Evolutionary conservation across 2,888 invertebrate species (phyloP).

Genomic region (Tortricodes alternella): DNA sequence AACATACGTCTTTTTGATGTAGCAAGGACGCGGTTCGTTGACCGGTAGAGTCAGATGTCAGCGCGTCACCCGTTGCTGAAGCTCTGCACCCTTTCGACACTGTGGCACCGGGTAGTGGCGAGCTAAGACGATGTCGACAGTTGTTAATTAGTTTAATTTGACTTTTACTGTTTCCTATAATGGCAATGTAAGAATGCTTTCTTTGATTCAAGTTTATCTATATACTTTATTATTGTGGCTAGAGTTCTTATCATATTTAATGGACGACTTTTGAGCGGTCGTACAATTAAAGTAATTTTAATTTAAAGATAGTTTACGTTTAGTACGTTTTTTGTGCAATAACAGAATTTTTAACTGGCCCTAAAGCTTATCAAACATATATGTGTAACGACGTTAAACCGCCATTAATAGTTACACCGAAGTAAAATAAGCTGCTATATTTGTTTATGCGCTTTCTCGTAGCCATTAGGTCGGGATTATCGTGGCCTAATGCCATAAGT

Average conservation of each 20-base stretch:
- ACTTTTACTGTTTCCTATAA: too few relatives aligned
- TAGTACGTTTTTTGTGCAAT: too few relatives aligned
- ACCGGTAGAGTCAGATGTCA: slow-evolving; percentile 72
- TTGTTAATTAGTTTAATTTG: neutral
- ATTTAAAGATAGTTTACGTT: too few relatives aligned
- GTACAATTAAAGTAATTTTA: too few relatives aligned
- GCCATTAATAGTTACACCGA: neutral
- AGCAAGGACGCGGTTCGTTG: slow-evolving; percentile 54
- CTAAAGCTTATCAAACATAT: too few relatives aligned
- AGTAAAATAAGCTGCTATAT: slow-evolving; percentile 3
- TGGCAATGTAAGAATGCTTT: too few relatives aligned
- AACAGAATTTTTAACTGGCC: neutral
- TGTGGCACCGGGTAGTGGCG: slow-evolving; percentile 67
- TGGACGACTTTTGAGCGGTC: too few relatives aligned
- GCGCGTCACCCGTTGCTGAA: slow-evolving; percentile 61
- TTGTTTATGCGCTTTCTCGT: neutral
- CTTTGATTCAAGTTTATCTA: too few relatives aligned
- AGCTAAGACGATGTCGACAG: slow-evolving; percentile 16
- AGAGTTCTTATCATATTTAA: too few relatives aligned
- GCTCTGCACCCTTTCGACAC: slow-evolving; percentile 78
- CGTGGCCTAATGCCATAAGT: slow-evolving; percentile 11
- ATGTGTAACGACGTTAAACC: too few relatives aligned
- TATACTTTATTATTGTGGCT: too few relatives aligned
- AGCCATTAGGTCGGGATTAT: slow-evolving; percentile 18
- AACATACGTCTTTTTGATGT: slow-evolving; percentile 5